A percentile compares a stretch with the other conserved stretches of the same genome.
Evolutionary conservation across 2,113 vertebrate genomes (phyloP).

Genomic region (Nothobranchius kuhntae): DNA sequence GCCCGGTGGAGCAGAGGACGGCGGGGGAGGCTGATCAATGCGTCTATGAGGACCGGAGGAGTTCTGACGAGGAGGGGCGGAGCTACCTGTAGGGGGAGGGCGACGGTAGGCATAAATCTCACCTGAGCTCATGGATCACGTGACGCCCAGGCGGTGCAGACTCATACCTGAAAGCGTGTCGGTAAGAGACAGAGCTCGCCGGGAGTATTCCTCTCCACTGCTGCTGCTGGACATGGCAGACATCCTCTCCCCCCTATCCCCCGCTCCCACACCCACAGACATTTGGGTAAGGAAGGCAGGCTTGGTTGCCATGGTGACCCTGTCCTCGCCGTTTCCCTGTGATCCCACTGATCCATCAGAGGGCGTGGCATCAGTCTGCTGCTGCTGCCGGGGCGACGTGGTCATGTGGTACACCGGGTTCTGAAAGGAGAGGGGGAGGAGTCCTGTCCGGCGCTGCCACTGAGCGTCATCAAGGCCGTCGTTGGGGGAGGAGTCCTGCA

Average conservation of each 20-base stretch:
- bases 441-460: conserved; percentile 82
- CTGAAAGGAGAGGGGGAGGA: conserved; percentile 96
- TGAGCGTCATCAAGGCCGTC: conserved; percentile 84
- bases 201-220: conserved; percentile 85
- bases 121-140: not conserved
- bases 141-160: not conserved
- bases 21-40: conserved; percentile 90
- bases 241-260: conserved; percentile 52
- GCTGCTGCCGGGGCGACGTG: conserved; percentile 83
- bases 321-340: conserved; percentile 89
- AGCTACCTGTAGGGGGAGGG: conserved; percentile 34
- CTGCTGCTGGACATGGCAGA: conserved; percentile 73
- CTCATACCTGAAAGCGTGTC: conserved; percentile 79
- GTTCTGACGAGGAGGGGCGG: conserved; percentile 55
- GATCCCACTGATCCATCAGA: conserved; percentile 91
- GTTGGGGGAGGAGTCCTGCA: conserved; percentile 84
- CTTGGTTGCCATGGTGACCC: conserved; percentile 72
- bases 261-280: conserved; percentile 57
- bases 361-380: conserved; percentile 56
- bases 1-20: conserved; percentile 78
- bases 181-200: conserved; percentile 86
- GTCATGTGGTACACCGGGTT: conserved; percentile 99
- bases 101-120: conserved; percentile 3
- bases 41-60: conserved; percentile 86
- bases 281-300: conserved; percentile 83